Evolutionary conservation across 2,113 vertebrate genomes (phyloP).

Genomic region (Lophochroa leadbeateri): DNA sequence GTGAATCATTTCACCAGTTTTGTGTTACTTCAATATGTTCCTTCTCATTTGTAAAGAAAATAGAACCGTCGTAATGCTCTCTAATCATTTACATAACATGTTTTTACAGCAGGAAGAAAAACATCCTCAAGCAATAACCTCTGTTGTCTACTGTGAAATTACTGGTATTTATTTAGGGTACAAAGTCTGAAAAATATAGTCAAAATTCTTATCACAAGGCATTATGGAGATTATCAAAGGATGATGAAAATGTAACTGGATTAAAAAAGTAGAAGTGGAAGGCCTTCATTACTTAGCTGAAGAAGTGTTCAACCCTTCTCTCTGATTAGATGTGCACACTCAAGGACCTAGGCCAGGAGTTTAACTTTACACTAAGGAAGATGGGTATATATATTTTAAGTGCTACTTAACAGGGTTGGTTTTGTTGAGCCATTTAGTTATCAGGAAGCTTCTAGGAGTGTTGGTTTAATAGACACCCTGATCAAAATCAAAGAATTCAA

Average conservation of each 20-base stretch:
- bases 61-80: slow-evolving; percentile 32
- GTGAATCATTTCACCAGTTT: slow-evolving; percentile 53
- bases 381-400: background rate
- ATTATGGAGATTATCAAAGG: slow-evolving; percentile 36
- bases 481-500: slow-evolving; percentile 13
- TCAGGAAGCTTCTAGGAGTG: background rate
- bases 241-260: slow-evolving; percentile 30
- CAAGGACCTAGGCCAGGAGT: background rate
- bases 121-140: slow-evolving; percentile 64
- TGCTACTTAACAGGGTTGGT: background rate
- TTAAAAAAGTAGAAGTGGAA: slow-evolving; percentile 18
- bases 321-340: background rate
- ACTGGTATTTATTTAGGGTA: slow-evolving; percentile 53
- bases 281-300: background rate
- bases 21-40: slow-evolving; percentile 55
- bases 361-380: background rate
- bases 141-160: slow-evolving; percentile 64
- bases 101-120: slow-evolving; percentile 34
- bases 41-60: slow-evolving; percentile 61
- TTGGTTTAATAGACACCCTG: background rate
- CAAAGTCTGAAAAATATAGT: slow-evolving; percentile 51
- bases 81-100: slow-evolving; percentile 46
- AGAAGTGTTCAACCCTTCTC: background rate
- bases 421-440: background rate
- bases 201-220: slow-evolving; percentile 35